Base-by-base conservation (phyloP, 2,797 vertebrate genomes). In the Cercopithecus petaurista region DNA sequence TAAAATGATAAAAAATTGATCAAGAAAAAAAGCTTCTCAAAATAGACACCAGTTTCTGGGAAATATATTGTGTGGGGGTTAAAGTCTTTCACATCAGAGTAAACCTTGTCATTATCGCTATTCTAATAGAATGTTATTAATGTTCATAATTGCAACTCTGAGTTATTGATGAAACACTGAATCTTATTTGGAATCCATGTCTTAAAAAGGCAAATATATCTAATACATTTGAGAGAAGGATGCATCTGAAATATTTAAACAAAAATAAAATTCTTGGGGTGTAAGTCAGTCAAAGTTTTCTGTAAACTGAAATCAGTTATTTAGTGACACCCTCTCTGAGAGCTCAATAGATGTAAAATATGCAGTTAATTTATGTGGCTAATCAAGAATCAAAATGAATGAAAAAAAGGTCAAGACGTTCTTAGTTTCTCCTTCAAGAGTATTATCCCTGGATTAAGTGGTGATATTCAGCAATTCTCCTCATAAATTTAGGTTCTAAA, bases 341-440 rank as follows among this genome's bases (percentile, higher is more conserved):
- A 91, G 14, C 8, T 28, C 33, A 50, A 87, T 43, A 86, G 13
- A 94, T 4, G 9, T 26, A 95, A 70, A 15, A 57, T 59, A 67
- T 43, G 90, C 87, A 57, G 52, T 88, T 96, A 64, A 90, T 77
- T 55, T 82, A 89, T 64, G 15, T 89, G 28, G 12, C 52, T 73
- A 82, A 86, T 95, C 30, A 55, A 76, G 57, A 81, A 59, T 79
- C 39, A 89, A 91, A 96, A 86, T 84, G 75, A 90, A 85, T 15
- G 26, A 90, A 28, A 87, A 90, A 92, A 90, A 67, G 24, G 80
- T 28, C 15, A 84, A 75, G 19, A 14, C 19, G 0, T 2, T 77
- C 75, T 96, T 64, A 75, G 5, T 52, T 93, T 96, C 17, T 57
- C 36, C 5, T 92, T 95, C 24, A 70, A 33, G 64, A 84, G 48